Conservation (phyloP, 2,797 vertebrate genomes). For the Champsocephalus gunnari region DNA sequence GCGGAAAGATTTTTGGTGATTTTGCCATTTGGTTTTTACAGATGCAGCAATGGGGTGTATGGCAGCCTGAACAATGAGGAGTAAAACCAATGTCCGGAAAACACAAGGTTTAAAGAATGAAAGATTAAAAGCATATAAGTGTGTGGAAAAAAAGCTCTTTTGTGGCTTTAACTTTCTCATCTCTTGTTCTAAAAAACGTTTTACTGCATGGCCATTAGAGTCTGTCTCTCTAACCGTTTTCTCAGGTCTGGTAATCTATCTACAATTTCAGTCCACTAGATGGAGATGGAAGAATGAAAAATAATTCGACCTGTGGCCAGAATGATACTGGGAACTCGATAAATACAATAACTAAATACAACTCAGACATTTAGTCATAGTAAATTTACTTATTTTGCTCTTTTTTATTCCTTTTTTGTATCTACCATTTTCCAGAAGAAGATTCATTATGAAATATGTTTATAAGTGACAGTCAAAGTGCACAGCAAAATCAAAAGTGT, state of each 20-base stretch:
- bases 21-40: too few species aligned
- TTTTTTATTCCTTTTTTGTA: background rate
- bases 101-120: background rate
- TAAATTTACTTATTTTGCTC: background rate
- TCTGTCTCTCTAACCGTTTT: background rate
- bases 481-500: background rate
- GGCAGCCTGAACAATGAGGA: background rate
- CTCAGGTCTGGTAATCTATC: slow-evolving; percentile 1
- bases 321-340: background rate
- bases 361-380: background rate
- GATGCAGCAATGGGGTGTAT: too few species aligned
- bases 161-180: background rate
- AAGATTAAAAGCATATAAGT: background rate
- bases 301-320: background rate
- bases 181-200: background rate
- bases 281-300: slow-evolving; percentile 49
- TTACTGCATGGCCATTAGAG: background rate
- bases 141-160: background rate
- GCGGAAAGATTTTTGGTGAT: too few species aligned
- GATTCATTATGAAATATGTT: background rate
- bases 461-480: background rate
- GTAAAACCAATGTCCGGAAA: background rate
- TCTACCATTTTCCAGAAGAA: background rate
- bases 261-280: slow-evolving; percentile 56
- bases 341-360: background rate